Evolutionary conservation across 2,888 invertebrate genomes (phyloP), one percentile per base, ranked within the genome.

Genomic region (Furcula furcula): DNA sequence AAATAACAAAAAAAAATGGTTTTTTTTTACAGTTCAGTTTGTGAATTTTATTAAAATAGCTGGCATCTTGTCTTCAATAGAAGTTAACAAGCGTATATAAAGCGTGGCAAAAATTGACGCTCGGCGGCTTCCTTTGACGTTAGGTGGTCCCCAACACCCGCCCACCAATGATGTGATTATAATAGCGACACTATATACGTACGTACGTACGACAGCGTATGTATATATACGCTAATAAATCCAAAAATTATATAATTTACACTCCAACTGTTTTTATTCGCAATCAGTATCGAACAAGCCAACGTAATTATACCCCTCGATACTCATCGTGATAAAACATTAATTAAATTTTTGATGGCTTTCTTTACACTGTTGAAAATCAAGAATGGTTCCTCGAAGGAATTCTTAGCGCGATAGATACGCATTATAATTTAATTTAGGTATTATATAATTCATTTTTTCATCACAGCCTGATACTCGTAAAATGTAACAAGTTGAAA

Each of bases 121-220:
- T 57, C 47, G 74, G 74, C 87, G 85, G 87, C 74, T 57, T 61
- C 78, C 79, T 88, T 87, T 87, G 85, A 83, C 72, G 72, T 72
- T 82, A 86, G 88, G 87, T 87, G 86, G 87, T 84, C 79, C 67
- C 55, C 62, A 56, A 56, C 65, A 65, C 57, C 61, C 41, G 55
- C 58, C 57, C 53, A 49, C 65, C 64, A 72, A 59, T 85, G 83
- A 88, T 85, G 84, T 81, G 84, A 81, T 84, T 86, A 86, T 87
- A 86, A 88, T 88, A 83, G 83, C 82, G 76, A 78, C 79, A 85
- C 74, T 78, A 75, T 73, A 72, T 70, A 61, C 76, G 70, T 68
- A 72, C 68, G 69, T 62, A n/a, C n/a, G n/a, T n/a, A n/a, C n/a
- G n/a, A n/a, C n/a, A n/a, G n/a, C n/a, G n/a, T n/a, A n/a, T n/a